Base-by-base conservation (phyloP, 2,888 invertebrate genomes). In the Monoplex corrugatus region DNA sequence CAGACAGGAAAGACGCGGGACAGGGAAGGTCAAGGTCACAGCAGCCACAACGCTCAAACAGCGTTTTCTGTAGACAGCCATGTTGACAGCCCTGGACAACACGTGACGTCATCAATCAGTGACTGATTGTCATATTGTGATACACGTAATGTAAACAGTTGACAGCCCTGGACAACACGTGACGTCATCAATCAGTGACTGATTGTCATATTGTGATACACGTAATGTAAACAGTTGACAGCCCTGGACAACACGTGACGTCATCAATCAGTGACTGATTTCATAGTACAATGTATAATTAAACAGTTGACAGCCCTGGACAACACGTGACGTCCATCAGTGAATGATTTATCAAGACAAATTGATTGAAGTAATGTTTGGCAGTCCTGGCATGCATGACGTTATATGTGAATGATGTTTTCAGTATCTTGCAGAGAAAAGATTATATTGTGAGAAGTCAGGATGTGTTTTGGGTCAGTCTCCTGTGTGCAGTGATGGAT, bases 21-120 rank as follows among this genome's bases (percentile, higher is more conserved):
- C 87, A 87, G 23, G 87, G 87, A 40, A 87, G 75, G 78, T 75
- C 68, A 23, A 87, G 32, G 78, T 87, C 87, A 68, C 87, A 87
- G 45, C 87, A 87, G 35, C 32, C 45, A 50, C 87, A 87, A 0
- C n/a, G 75, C 8, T 28, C 35, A 35, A 38, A 45, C 68, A 87
- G 19, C 28, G 38, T 38, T 44, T 23, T 72, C 78, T 87, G 87
- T 23, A 87, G 87, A 35, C 87, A 87, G 32, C 63, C 45, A 28
- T 75, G 72, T 38, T 87, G 87, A 68, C 87, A 87, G 32, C 63
- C 87, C 87, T 87, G 87, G 28, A 2, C n/a, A 40, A 32, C 2
- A 82, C 50, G 50, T 19, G 32, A 28, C 57, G 50, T 10, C 50
- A 72, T 19, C 32, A 32, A n/a, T n/a, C 32, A 32, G 32, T n/a